phyloP scores from a whole-genome alignment of 1,140 invertebrate genomes.

The Rhyacophila brunnea region DNA sequence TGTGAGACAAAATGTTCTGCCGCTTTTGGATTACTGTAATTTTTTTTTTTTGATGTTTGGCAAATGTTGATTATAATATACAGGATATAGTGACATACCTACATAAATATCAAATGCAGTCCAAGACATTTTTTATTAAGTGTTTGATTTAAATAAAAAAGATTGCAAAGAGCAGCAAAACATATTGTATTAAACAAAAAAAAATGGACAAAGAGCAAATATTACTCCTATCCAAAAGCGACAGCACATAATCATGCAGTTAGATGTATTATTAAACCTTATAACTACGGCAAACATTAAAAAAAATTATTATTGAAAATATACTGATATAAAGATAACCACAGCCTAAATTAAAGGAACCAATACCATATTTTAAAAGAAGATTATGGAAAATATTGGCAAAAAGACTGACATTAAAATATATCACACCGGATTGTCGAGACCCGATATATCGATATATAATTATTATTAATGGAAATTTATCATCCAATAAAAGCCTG shows the following conservation, averaged over 20 bases:
- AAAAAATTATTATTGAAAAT: slow-evolving; percentile 8
- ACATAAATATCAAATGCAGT: too few relatives aligned
- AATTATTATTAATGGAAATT: slow-evolving; percentile 1
- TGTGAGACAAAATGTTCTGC: background rate
- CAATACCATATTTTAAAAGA: slow-evolving; percentile 22
- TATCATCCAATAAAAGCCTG: slow-evolving; percentile 17
- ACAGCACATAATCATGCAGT: slow-evolving; percentile 34
- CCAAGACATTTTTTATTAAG: too few relatives aligned
- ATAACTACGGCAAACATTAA: slow-evolving; percentile 17
- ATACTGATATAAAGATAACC: slow-evolving; percentile 17
- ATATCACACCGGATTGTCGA: slow-evolving; percentile 1
- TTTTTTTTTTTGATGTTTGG: background rate
- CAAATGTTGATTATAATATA: slow-evolving; percentile 7
- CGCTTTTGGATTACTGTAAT: slow-evolving; percentile 24
- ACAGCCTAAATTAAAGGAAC: slow-evolving; percentile 23
- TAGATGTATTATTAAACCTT: slow-evolving; percentile 23
- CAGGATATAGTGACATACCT: too few relatives aligned
- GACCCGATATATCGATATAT: background rate
- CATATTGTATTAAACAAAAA: too few relatives aligned
- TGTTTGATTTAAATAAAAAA: too few relatives aligned
- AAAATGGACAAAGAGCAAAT: slow-evolving; percentile 9
- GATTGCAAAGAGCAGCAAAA: too few relatives aligned
- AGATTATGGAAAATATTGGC: background rate
- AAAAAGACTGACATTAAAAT: background rate
- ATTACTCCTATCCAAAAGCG: slow-evolving; percentile 28